Evolutionary conservation across 2,888 invertebrate genomes (phyloP).

Genomic region (Schizaphis graminum): DNA sequence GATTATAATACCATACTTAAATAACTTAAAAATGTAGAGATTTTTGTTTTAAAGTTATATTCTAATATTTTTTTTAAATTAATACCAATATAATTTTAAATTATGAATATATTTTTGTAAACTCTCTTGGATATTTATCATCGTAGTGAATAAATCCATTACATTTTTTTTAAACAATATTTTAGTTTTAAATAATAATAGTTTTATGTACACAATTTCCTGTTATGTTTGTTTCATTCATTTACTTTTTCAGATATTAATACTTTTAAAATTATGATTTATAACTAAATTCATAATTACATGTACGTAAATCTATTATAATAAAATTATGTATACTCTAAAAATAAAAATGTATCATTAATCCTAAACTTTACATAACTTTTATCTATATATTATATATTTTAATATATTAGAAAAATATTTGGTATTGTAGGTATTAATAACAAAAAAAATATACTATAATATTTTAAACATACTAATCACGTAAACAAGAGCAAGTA

Average conservation of each 20-base stretch:
- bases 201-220: background rate
- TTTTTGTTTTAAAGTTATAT: conserved; percentile 24
- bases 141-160: background rate
- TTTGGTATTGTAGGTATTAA: background rate
- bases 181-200: background rate
- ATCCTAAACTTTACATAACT: background rate
- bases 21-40: conserved; percentile 26
- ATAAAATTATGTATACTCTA: background rate
- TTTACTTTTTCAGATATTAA: background rate
- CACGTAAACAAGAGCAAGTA: background rate
- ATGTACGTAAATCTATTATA: background rate
- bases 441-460: background rate
- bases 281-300: background rate
- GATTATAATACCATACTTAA: conserved; percentile 32
- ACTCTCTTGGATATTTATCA: background rate
- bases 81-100: conserved; percentile 34
- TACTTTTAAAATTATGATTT: background rate
- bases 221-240: background rate
- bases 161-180: background rate
- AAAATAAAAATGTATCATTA: background rate
- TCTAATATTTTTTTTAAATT: conserved; percentile 29
- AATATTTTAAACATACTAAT: background rate
- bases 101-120: conserved; percentile 1
- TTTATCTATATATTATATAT: too few species aligned
- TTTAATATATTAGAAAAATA: background rate